Base-by-base conservation (phyloP, 2,888 invertebrate species). In the Chirona hameri region DNA sequence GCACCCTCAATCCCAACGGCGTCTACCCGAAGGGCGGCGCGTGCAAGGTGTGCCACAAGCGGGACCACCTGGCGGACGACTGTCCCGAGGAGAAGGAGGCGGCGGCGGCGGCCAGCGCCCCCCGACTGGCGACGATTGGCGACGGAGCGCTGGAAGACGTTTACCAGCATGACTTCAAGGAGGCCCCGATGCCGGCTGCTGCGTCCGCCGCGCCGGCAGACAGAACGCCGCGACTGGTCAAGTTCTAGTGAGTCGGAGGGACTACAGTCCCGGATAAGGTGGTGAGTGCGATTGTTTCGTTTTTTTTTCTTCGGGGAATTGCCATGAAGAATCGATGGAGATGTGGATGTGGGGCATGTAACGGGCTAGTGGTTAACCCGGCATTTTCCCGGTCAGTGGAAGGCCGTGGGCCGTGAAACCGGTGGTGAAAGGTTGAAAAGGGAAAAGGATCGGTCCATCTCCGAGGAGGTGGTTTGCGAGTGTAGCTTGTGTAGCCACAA, bases 1-100 rank as follows among this genome's bases (percentile, higher is more conserved):
- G 97, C 88, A 94, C 95, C 7, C 93, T 96, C 87, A 97, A 97
- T 89, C 92, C 93, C 0, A 92, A 92, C 86, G 97, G 97, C 0
- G 88, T 95, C 14, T 97, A 96, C 89, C 96, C 96, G 0, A 92
- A 94, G 88, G 96, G 94, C 65, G 94, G 94, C 1, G 89, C 90
- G n/a, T 95, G 95, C 87, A 94, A 92, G 86, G 89, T 93, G 4
- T 97, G 96, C 93, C 93, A 57, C 93, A 92, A 85, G 93, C 93
- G 87, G 93, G 93, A 87, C 93, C 93, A 87, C 93, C 93, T 69
- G 93, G 90, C 3, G 93, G 91, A 87, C 92, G 92, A 87, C 93
- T 93, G 84, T 93, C 90, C 60, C 90, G 90, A 86, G 90, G 93
- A 84, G 93, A 91, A 87, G 92, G 92, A 80, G 92, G 92, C 87